Percentiles rank a stretch among this genome's conserved stretches.
Evolutionary conservation across 2,797 vertebrate species (phyloP).

Genomic region (Somateria mollissima): DNA sequence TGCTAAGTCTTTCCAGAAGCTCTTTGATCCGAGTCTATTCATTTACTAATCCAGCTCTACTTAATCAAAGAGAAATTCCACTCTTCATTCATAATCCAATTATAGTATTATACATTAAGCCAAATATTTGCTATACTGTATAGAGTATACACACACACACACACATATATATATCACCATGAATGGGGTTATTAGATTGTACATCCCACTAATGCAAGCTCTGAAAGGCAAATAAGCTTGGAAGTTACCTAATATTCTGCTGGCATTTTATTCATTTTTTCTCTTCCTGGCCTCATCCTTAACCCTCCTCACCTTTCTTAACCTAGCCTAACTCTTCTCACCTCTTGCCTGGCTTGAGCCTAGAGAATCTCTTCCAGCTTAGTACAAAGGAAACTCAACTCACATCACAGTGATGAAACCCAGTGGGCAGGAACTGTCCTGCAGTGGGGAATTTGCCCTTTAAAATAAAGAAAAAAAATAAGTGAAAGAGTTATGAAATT

Average conservation of each 20-base stretch:
- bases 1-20: background rate
- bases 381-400: background rate
- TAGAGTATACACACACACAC: background rate
- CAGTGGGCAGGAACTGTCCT: background rate
- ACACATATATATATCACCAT: background rate
- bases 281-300: background rate
- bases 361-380: background rate
- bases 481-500: background rate
- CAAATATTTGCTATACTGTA: background rate
- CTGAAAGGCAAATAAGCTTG: conserved; percentile 42
- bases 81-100: background rate
- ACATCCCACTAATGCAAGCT: background rate
- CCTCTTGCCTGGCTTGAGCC: background rate
- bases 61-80: conserved; percentile 19
- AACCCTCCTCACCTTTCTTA: background rate
- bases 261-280: conserved; percentile 15
- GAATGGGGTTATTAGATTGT: background rate
- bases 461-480: background rate
- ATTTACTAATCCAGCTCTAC: background rate
- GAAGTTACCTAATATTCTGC: conserved; percentile 8
- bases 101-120: background rate
- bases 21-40: background rate
- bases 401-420: fast-evolving
- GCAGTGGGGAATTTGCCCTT: background rate
- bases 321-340: background rate